Percentiles rank a stretch among this genome's conserved stretches.
These are phyloP conservation scores for Tetranychus truncatus DNA, from an alignment of 2,888 invertebrate species.

Conservation along the genomic window DNA sequence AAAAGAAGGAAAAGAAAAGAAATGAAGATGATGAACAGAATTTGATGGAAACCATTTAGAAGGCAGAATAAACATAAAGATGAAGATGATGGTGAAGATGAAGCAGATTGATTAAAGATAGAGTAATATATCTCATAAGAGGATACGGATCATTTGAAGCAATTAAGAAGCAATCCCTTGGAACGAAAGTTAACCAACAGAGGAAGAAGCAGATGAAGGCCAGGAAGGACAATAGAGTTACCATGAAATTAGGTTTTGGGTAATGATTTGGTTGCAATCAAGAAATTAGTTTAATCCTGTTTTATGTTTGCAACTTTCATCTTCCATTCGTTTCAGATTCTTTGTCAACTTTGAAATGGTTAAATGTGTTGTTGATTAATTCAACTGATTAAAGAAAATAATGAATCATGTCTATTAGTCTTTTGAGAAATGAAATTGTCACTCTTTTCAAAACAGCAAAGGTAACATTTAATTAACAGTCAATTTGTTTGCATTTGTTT, in stretches of 20 bases:
- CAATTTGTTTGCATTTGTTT: too few species aligned
- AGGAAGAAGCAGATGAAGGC: not conserved
- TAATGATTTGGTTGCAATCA: not conserved
- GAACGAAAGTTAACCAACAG: not conserved
- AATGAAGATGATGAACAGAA: not conserved
- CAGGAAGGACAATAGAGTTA: not conserved
- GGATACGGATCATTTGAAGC: slow-evolving; percentile 1
- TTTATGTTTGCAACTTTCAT: too few species aligned
- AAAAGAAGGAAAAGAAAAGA: not conserved
- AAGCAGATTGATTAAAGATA: not conserved
- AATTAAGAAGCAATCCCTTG: not conserved
- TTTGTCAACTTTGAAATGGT: too few species aligned
- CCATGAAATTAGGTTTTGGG: not conserved
- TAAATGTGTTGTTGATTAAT: too few species aligned
- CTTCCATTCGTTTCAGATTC: too few species aligned
- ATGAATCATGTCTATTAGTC: too few species aligned
- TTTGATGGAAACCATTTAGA: too few species aligned
- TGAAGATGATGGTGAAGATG: not conserved
- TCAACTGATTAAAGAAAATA: too few species aligned
- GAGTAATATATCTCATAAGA: not conserved
- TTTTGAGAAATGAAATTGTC: too few species aligned
- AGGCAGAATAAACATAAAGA: not conserved
- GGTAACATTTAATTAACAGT: too few species aligned
- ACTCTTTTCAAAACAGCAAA: too few species aligned
- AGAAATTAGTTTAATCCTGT: not conserved